Conservation (phyloP, 2,888 invertebrate species). For the Apodemia zela region DNA sequence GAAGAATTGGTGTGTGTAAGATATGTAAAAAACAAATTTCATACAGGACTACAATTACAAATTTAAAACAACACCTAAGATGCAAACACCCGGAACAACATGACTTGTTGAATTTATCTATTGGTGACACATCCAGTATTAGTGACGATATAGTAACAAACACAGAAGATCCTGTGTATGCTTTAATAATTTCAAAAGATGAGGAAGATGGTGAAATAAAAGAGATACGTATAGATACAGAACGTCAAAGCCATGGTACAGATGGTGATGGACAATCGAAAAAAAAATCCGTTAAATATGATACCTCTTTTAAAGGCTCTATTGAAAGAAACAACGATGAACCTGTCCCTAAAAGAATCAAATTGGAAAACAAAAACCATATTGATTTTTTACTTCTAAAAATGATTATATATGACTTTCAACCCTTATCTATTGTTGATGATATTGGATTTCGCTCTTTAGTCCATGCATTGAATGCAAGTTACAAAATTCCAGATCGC, state of each 20-base stretch:
- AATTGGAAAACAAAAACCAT: not conserved
- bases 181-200: slow-evolving; percentile 1
- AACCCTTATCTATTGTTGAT: slow-evolving; percentile 18
- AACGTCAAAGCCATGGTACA: not conserved
- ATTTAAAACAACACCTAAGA: not conserved
- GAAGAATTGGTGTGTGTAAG: not conserved
- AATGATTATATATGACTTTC: slow-evolving; percentile 18
- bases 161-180: not conserved
- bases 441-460: slow-evolving; percentile 10
- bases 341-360: not conserved
- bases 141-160: not conserved
- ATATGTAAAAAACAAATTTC: not conserved
- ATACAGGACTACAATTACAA: not conserved
- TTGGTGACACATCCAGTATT: not conserved
- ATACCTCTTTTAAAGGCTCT: not conserved
- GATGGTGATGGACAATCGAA: not conserved
- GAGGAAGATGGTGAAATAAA: not conserved
- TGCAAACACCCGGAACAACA: not conserved
- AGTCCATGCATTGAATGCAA: slow-evolving; percentile 13
- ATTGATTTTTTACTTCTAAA: slow-evolving; percentile 4
- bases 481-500: slow-evolving; percentile 9
- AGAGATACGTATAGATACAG: not conserved
- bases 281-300: not conserved
- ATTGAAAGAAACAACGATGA: not conserved
- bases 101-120: not conserved